A percentile compares a stretch with the other conserved stretches of the same genome.
phyloP scores from a whole-genome alignment of 2,888 invertebrate species.

The Drosophila acutilabella region DNA sequence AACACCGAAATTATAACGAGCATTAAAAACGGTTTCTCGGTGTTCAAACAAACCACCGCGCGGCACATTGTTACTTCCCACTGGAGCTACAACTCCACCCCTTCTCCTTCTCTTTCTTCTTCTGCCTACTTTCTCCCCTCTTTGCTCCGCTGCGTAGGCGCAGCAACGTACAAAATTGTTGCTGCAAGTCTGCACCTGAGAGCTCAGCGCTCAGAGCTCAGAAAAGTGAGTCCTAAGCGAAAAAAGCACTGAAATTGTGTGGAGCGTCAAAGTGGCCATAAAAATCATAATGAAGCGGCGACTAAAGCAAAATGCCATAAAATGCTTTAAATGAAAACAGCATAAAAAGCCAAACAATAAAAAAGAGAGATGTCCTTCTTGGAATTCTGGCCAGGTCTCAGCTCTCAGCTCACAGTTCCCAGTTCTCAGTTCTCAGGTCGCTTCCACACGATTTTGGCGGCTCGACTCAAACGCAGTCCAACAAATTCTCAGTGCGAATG shows the following conservation, averaged over 20 bases:
- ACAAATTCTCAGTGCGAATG: conserved; percentile 42
- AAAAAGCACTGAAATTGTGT: neutral
- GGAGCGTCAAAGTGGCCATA: conserved; percentile 73
- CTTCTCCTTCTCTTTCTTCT: neutral
- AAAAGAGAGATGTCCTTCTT: conserved; percentile 70
- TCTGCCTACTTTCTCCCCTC: neutral
- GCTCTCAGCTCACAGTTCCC: conserved; percentile 13
- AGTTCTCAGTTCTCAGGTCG: neutral
- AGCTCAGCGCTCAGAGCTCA: neutral
- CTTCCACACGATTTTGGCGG: conserved; percentile 29
- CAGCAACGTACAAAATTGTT: conserved; percentile 29
- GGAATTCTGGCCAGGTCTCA: conserved; percentile 66
- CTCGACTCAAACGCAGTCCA: conserved; percentile 47
- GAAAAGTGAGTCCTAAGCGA: conserved; percentile 5
- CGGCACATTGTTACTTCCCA: conserved; percentile 39
- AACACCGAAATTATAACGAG: conserved; percentile 70
- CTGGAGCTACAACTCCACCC: neutral
- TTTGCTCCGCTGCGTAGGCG: conserved; percentile 43
- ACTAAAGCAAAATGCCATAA: conserved; percentile 78
- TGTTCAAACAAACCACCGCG: conserved; percentile 70
- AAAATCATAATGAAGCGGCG: conserved; percentile 81
- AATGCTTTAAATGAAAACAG: conserved; percentile 76
- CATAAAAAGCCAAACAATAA: conserved; percentile 50
- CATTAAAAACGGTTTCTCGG: conserved; percentile 69
- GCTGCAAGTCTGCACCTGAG: conserved; percentile 53